phyloP scores from a whole-genome alignment of 2,888 invertebrate species.

The Lomographa bimaculata region DNA sequence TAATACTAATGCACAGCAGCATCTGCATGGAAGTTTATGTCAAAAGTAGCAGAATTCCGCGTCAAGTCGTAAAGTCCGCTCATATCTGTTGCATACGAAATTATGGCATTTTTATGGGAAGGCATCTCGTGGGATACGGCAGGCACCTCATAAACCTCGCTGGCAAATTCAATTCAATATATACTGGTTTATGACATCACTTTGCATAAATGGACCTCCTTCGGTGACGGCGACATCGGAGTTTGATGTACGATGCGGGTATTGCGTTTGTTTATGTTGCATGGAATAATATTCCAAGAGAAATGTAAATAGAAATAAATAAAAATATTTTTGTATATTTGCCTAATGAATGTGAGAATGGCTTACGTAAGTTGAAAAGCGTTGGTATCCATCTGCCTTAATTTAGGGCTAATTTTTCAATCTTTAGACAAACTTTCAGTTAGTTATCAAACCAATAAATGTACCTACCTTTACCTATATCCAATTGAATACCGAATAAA shows the following conservation, averaged over 20 bases:
- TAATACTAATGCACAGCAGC: constrained; percentile 34
- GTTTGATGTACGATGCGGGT: constrained; percentile 6
- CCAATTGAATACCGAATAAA: too few relatives aligned
- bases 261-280: constrained; percentile 12
- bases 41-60: constrained; percentile 30
- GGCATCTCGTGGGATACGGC: constrained; percentile 51
- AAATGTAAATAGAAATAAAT: background rate
- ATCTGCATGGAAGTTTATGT: constrained; percentile 40
- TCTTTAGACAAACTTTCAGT: too few relatives aligned
- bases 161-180: constrained; percentile 70
- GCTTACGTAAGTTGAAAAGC: too few relatives aligned
- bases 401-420: too few relatives aligned
- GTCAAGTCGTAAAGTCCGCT: constrained; percentile 37
- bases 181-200: constrained; percentile 54
- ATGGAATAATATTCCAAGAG: background rate
- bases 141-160: constrained; percentile 65
- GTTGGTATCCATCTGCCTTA: too few relatives aligned
- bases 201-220: constrained; percentile 49
- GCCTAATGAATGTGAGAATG: too few relatives aligned
- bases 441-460: too few relatives aligned
- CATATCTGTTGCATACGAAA: constrained; percentile 69
- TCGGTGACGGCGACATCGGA: constrained; percentile 12
- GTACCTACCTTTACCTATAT: too few relatives aligned
- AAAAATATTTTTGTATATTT: too few relatives aligned
- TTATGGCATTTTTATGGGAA: constrained; percentile 69